Evolutionary conservation across 2,113 vertebrate species (phyloP).

Genomic region (Bungarus multicinctus): DNA sequence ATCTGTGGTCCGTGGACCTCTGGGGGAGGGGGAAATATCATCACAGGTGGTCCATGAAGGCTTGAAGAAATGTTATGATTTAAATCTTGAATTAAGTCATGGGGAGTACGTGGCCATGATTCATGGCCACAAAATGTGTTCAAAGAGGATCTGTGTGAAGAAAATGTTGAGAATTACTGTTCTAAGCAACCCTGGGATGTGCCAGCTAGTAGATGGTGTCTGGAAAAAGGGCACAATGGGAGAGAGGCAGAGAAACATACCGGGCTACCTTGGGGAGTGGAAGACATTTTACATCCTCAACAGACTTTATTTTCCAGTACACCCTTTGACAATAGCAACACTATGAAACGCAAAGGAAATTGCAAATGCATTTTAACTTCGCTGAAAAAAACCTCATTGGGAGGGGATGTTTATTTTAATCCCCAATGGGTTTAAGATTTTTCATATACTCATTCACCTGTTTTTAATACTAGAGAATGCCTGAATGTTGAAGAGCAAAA

Average conservation of each 20-base stretch:
- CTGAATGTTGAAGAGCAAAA: slow-evolving; percentile 56
- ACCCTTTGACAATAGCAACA: neutral
- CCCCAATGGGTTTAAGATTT: slow-evolving; percentile 44
- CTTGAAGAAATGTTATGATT: too few relatives aligned
- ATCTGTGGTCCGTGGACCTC: too few relatives aligned
- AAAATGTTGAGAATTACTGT: too few relatives aligned
- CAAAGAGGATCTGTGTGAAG: too few relatives aligned
- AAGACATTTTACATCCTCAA: neutral
- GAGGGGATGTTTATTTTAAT: slow-evolving; percentile 43
- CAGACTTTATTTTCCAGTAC: neutral
- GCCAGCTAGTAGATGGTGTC: neutral
- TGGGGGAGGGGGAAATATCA: too few relatives aligned
- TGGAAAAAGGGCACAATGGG: too few relatives aligned
- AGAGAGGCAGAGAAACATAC: neutral
- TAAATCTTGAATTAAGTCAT: too few relatives aligned
- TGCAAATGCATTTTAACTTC: neutral
- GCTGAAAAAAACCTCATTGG: slow-evolving; percentile 20
- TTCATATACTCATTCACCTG: slow-evolving; percentile 59
- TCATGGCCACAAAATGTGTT: too few relatives aligned
- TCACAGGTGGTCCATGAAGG: too few relatives aligned
- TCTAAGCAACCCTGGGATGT: neutral
- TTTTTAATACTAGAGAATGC: slow-evolving; percentile 57
- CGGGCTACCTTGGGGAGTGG: neutral
- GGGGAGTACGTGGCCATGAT: too few relatives aligned
- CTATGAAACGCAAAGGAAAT: slow-evolving; percentile 22